Evolutionary conservation across 2,797 vertebrate species (phyloP), one percentile per base, ranked within the genome.

Genomic region (Sciurus carolinensis): DNA sequence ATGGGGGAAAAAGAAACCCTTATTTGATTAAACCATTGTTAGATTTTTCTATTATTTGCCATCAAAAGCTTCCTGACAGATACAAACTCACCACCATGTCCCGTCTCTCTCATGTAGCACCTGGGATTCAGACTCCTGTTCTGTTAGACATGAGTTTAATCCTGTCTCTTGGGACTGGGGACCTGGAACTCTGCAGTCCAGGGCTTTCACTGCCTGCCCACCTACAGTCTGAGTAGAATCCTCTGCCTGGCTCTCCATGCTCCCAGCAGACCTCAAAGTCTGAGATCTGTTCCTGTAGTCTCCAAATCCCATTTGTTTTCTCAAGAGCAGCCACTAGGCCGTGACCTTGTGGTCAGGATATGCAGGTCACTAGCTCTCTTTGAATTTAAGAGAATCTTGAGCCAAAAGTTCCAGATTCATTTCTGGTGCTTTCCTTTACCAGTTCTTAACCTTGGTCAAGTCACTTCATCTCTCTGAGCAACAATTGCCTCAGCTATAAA

Each of bases 261-360:
- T 95, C 72, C 85, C 26, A 69, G 62, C n/a, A 87, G 20, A 28
- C 39, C 42, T 47, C 44, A 24, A 39, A 54, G 72, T 62, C 80
- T 79, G 79, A 57, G 39, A 67, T 10, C 42, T 66, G 36, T 33
- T 92, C 28, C 66, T 57, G 1, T 11, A 7, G 67, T 57, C 33
- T 50, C 72, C 15, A 73, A 95, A 80, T 22, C 52, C 67, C 90
- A 44, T 83, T 77, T 50, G 22, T 66, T 92, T 67, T 59, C 36
- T 88, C 26, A 82, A 84, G 81, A 92, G 66, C 64, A 87, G 76
- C 72, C 12, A n/a, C 57, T 8, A 79, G 85, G 71, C 76, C 73
- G 59, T 50, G 54, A 84, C 82, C 44, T 52, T n/a, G 33, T 82
- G 30, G 44, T 92, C 77, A 77, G 22, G 64, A 14, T n/a, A 72